Conservation (phyloP, 2,888 invertebrate species). For the Tryphoninae sp. region DNA sequence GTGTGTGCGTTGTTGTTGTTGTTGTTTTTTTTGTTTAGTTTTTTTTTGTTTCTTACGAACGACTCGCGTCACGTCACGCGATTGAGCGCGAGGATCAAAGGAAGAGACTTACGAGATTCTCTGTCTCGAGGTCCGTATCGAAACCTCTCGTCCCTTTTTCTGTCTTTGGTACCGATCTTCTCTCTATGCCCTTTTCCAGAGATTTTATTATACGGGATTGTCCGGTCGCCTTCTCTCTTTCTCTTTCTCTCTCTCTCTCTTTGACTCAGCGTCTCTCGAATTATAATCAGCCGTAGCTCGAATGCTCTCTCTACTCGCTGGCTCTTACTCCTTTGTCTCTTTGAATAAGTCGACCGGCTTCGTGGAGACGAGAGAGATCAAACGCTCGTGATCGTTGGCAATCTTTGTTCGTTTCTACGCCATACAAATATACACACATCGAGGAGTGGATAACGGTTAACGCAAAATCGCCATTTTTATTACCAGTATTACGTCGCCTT, state of each 20-base stretch:
- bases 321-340: slow-evolving; percentile 45
- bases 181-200: slow-evolving; percentile 76
- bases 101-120: slow-evolving; percentile 42
- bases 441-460: too few species aligned
- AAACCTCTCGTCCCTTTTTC: slow-evolving; percentile 66
- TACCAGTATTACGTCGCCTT: too few species aligned
- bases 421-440: not conserved
- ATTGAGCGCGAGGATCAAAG: slow-evolving; percentile 62
- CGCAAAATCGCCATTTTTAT: too few species aligned
- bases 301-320: slow-evolving; percentile 46
- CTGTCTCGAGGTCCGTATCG: slow-evolving; percentile 62
- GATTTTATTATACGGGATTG: slow-evolving; percentile 75
- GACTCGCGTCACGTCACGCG: slow-evolving; percentile 8
- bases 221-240: slow-evolving; percentile 58
- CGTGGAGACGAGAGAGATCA: slow-evolving; percentile 48
- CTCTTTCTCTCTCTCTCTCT: slow-evolving; percentile 40
- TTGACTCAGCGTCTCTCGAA: slow-evolving; percentile 65
- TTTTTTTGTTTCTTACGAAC: too few species aligned
- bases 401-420: not conserved
- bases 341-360: slow-evolving; percentile 3
- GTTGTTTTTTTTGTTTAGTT: not conserved
- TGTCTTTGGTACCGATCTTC: slow-evolving; percentile 73
- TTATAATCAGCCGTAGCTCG: slow-evolving; percentile 71
- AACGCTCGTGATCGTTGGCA: slow-evolving; percentile 16
- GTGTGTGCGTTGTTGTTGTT: not conserved